Percentiles rank a stretch among this genome's conserved stretches.
Evolutionary conservation across 1,140 invertebrate genomes (phyloP).

Genomic region (Heliconius himera): DNA sequence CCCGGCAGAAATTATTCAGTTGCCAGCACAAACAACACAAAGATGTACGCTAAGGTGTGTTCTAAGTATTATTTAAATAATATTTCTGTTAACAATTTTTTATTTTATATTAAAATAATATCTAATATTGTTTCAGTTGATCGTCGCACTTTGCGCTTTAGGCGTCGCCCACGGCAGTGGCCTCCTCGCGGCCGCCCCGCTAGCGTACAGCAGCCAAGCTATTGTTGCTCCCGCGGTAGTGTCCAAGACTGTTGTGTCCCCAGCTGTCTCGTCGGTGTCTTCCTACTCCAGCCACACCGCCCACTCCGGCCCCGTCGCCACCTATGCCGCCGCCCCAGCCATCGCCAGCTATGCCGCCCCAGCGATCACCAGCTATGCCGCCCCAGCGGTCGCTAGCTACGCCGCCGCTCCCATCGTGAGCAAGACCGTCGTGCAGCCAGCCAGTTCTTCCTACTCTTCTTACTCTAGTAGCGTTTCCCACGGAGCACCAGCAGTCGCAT

Average conservation of each 20-base stretch:
- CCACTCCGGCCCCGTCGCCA: slow-evolving; percentile 39
- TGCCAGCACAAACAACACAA: slow-evolving; percentile 72
- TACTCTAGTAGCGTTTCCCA: slow-evolving; percentile 59
- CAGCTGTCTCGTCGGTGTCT: slow-evolving; percentile 52
- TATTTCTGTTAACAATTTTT: neutral
- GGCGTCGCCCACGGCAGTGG: slow-evolving; percentile 52
- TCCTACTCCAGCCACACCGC: slow-evolving; percentile 56
- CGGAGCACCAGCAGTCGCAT: slow-evolving; percentile 49
- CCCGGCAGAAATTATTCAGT: slow-evolving; percentile 74
- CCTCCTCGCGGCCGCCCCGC: slow-evolving; percentile 43
- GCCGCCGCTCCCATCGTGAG: slow-evolving; percentile 48
- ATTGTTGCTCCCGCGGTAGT: slow-evolving; percentile 43
- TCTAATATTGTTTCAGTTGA: slow-evolving; percentile 44
- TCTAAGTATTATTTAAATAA: neutral
- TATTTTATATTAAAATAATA: slow-evolving; percentile 10
- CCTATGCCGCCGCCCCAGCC: slow-evolving; percentile 51
- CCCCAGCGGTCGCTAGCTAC: slow-evolving; percentile 46
- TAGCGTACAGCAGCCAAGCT: slow-evolving; percentile 49
- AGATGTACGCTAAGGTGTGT: slow-evolving; percentile 80
- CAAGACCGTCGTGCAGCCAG: slow-evolving; percentile 51
- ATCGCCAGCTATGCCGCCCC: slow-evolving; percentile 48
- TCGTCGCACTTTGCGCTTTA: slow-evolving; percentile 54
- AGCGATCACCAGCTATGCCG: slow-evolving; percentile 45
- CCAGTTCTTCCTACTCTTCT: slow-evolving; percentile 52
- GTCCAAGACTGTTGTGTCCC: slow-evolving; percentile 43